These are phyloP conservation scores for Poecilia velifera DNA, from an alignment of 2,797 vertebrate genomes.

Conservation along the genomic window DNA sequence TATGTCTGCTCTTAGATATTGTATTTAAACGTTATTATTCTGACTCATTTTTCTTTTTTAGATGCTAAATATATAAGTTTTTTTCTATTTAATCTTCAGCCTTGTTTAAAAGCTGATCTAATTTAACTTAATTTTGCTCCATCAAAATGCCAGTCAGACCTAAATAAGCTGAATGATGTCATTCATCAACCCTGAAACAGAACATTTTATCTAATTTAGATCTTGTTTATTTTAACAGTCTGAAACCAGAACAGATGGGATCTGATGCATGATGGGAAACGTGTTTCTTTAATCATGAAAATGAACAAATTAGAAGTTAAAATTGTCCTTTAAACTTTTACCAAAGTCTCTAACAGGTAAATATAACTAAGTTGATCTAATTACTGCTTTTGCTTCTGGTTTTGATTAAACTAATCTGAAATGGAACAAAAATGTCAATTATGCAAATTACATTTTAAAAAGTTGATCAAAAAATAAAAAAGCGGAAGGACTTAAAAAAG, in stretches of 20 bases:
- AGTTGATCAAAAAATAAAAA: not conserved
- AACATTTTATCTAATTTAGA: not conserved
- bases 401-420: conserved; percentile 15
- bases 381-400: not conserved
- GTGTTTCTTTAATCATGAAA: not conserved
- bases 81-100: too few species aligned
- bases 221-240: not conserved
- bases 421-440: not conserved
- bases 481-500: not conserved
- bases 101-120: too few species aligned
- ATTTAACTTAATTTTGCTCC: not conserved
- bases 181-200: not conserved
- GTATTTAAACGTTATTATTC: not conserved
- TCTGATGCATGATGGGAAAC: not conserved
- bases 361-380: not conserved
- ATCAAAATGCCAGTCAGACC: not conserved
- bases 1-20: not conserved
- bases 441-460: not conserved
- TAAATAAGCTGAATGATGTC: not conserved
- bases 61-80: too few species aligned
- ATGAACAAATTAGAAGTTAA: not conserved
- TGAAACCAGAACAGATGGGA: not conserved
- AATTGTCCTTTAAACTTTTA: not conserved
- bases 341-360: not conserved
- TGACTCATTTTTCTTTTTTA: not conserved